A percentile compares a stretch with the other conserved stretches of the same genome.
Conservation (phyloP, 2,113 vertebrate genomes). For the Myiopsitta monachus region DNA sequence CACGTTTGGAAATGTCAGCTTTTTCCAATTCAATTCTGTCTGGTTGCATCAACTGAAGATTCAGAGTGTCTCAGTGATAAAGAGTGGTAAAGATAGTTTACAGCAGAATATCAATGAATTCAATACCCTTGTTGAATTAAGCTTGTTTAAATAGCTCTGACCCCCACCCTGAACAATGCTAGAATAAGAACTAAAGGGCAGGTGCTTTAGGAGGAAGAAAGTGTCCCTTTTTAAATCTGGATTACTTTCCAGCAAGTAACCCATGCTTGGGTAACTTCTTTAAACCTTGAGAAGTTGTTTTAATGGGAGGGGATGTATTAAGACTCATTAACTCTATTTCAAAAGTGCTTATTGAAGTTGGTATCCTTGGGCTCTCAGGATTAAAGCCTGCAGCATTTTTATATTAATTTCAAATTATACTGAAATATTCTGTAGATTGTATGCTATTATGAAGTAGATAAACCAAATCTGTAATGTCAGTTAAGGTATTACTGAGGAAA, state of each 20-base stretch:
- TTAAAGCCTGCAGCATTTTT: not conserved
- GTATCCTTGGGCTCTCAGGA: not conserved
- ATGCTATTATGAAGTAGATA: not conserved
- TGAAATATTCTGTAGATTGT: not conserved
- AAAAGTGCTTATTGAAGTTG: not conserved
- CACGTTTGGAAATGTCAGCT: slow-evolving; percentile 18
- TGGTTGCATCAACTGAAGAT: slow-evolving; percentile 20
- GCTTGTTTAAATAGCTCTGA: not conserved
- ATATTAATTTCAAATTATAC: not conserved
- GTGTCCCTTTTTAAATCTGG: not conserved
- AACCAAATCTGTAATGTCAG: not conserved
- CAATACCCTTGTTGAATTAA: not conserved
- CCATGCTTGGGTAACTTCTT: not conserved
- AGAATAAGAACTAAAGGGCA: not conserved
- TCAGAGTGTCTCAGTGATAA: not conserved
- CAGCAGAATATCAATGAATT: not conserved
- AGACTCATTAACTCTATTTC: not conserved
- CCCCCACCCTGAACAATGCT: not conserved
- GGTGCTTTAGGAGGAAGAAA: not conserved
- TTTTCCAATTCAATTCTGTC: slow-evolving; percentile 30
- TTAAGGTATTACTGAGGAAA: not conserved
- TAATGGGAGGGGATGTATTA: not conserved
- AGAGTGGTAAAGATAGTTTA: not conserved
- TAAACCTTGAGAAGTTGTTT: not conserved
- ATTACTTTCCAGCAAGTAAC: not conserved